Percentiles rank a stretch among this genome's conserved stretches.
Conservation (phyloP, 2,113 vertebrate genomes). For the Zosterops japonicus region DNA sequence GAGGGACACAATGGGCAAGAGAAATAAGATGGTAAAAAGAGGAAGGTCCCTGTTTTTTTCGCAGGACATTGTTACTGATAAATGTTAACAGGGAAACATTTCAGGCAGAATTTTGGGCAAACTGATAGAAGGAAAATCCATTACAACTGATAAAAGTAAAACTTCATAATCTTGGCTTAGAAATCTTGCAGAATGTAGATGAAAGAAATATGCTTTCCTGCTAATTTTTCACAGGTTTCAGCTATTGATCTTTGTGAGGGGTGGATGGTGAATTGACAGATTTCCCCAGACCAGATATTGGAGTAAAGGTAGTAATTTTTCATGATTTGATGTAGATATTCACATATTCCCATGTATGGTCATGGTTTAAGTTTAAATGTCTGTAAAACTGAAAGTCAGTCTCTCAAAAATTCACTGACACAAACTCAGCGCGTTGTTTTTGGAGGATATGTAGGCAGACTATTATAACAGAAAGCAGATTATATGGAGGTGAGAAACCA, state of each 20-base stretch:
- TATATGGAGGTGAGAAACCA: neutral
- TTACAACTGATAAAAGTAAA: neutral
- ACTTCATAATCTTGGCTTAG: neutral
- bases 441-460: neutral
- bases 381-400: neutral
- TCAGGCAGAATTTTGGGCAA: neutral
- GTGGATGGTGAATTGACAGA: neutral
- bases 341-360: neutral
- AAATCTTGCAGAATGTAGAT: neutral
- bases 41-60: neutral
- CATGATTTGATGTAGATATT: rapidly evolving
- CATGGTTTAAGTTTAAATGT: neutral
- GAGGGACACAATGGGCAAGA: neutral
- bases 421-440: neutral
- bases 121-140: neutral
- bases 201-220: neutral
- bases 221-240: neutral
- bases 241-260: neutral
- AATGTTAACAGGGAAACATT: neutral
- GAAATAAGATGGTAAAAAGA: neutral
- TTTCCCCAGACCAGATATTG: neutral
- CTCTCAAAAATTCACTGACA: neutral
- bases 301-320: neutral
- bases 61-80: neutral
- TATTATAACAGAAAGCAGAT: neutral